Conservation (phyloP, 2,113 vertebrate genomes). For the Triplophysa siluroides region DNA sequence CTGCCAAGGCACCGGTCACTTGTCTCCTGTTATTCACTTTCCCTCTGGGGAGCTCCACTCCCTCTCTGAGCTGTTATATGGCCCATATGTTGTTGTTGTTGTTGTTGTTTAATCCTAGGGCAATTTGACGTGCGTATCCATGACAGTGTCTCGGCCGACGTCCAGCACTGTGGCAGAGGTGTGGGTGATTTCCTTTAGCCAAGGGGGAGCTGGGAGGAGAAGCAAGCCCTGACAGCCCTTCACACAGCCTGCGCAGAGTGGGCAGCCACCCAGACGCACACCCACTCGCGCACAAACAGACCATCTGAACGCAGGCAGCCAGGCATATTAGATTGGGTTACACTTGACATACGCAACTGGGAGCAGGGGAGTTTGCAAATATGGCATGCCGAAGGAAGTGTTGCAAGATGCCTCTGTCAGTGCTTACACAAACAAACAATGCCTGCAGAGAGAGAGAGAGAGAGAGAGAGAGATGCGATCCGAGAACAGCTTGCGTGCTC, state of each 20-base stretch:
- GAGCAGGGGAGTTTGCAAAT: constrained; percentile 53
- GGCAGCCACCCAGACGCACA: constrained; percentile 56
- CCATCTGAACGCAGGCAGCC: constrained; percentile 46
- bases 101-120: constrained; percentile 66
- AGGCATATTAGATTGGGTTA: constrained; percentile 55
- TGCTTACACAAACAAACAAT: constrained; percentile 52
- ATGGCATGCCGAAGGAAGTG: constrained; percentile 45
- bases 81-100: constrained; percentile 72
- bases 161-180: constrained; percentile 65
- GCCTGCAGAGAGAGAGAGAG: constrained; percentile 34
- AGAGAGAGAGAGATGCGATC: constrained; percentile 28
- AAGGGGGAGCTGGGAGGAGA: constrained; percentile 42
- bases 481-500: constrained; percentile 34
- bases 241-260: constrained; percentile 45
- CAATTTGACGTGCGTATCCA: constrained; percentile 71
- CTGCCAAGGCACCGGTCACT: constrained; percentile 59
- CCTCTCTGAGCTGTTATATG: constrained; percentile 73
- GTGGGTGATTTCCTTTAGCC: constrained; percentile 49
- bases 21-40: constrained; percentile 60
- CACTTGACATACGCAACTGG: constrained; percentile 55
- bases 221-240: constrained; percentile 45
- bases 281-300: constrained; percentile 38
- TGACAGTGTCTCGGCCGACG: constrained; percentile 71
- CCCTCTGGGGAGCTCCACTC: constrained; percentile 62
- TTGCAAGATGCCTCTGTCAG: constrained; percentile 51